Conservation (phyloP, 2,888 invertebrate species). For the Dolichopus griseipennis region DNA sequence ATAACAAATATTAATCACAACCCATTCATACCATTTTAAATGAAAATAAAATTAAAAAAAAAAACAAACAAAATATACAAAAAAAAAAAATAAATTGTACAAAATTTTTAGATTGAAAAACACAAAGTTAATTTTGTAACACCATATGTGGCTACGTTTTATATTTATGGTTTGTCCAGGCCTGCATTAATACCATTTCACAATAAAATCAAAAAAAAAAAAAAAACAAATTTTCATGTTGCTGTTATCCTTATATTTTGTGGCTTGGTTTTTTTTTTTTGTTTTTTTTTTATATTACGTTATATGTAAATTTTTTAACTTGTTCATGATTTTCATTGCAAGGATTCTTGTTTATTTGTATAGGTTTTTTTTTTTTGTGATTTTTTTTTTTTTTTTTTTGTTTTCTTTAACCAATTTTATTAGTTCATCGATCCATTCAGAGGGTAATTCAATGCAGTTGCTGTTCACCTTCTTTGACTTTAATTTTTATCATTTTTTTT, state of each 20-base stretch:
- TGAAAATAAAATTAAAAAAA: too few relatives aligned
- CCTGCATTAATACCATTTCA: neutral
- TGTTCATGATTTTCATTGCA: too few relatives aligned
- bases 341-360: too few relatives aligned
- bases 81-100: constrained; percentile 5
- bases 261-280: neutral
- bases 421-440: constrained; percentile 2
- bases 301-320: too few relatives aligned
- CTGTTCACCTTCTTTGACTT: neutral
- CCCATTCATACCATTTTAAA: too few relatives aligned
- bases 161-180: neutral
- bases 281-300: constrained; percentile 15
- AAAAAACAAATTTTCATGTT: too few relatives aligned
- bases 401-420: too few relatives aligned
- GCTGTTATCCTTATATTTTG: constrained; percentile 12
- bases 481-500: neutral
- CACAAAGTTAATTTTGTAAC: constrained; percentile 4
- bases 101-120: neutral
- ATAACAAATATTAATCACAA: too few relatives aligned
- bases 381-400: too few relatives aligned
- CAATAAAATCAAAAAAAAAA: too few relatives aligned
- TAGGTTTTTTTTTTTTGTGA: too few relatives aligned
- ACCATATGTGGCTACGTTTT: neutral
- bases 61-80: neutral
- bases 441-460: constrained; percentile 7